phyloP scores from a whole-genome alignment of 2,888 invertebrate genomes.

The Noctua janthe region DNA sequence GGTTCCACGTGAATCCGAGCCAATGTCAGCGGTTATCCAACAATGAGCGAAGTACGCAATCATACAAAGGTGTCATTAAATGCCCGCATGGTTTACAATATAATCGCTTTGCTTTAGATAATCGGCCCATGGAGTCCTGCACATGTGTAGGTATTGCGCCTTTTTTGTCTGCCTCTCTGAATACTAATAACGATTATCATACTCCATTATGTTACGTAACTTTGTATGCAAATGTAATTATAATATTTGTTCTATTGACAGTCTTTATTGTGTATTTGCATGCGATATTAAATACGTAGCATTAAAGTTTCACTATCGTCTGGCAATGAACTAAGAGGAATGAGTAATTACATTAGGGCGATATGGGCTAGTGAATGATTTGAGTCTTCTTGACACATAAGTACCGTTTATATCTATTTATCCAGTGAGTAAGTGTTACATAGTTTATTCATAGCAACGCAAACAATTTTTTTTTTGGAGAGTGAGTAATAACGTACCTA shows the following conservation, averaged over 20 bases:
- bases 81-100: constrained; percentile 78
- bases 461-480: not conserved
- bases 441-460: constrained; percentile 16
- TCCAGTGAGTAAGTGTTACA: constrained; percentile 18
- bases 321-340: constrained; percentile 3
- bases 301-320: constrained; percentile 8
- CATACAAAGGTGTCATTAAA: constrained; percentile 75
- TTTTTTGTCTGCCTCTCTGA: constrained; percentile 68
- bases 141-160: constrained; percentile 69
- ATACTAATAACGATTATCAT: constrained; percentile 66
- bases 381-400: constrained; percentile 12
- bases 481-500: constrained; percentile 1
- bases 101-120: constrained; percentile 74
- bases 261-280: constrained; percentile 27
- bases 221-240: constrained; percentile 65
- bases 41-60: constrained; percentile 73
- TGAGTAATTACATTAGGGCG: constrained; percentile 8
- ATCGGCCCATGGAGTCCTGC: constrained; percentile 66
- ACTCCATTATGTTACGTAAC: constrained; percentile 66
- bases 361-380: constrained; percentile 3
- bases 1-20: constrained; percentile 67
- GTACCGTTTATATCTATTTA: constrained; percentile 28
- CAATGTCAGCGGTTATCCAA: constrained; percentile 71
- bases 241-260: constrained; percentile 44
- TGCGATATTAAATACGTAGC: constrained; percentile 11